These are phyloP conservation scores for Crocidura indochinensis DNA, from an alignment of 2,797 vertebrate species.

Conservation along the genomic window DNA sequence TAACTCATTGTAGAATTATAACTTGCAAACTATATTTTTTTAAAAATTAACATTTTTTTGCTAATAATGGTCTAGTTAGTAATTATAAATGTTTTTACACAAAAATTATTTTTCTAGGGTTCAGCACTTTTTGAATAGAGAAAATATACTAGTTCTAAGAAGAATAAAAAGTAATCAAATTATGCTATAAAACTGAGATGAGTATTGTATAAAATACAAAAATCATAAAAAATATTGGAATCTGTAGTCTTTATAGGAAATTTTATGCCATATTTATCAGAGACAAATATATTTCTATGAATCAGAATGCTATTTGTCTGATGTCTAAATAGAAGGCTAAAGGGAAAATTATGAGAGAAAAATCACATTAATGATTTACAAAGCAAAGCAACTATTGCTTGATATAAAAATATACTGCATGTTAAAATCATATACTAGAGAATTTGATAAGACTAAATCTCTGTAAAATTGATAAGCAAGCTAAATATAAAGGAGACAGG, in stretches of 20 bases:
- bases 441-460: slow-evolving; percentile 40
- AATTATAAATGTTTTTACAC: no score
- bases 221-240: not conserved
- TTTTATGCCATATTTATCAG: slow-evolving; percentile 43
- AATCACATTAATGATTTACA: slow-evolving; percentile 63
- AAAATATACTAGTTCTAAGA: no score
- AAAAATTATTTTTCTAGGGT: no score
- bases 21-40: no score
- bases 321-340: slow-evolving; percentile 54
- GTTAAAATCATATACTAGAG: slow-evolving; percentile 46
- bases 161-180: no score
- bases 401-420: slow-evolving; percentile 52
- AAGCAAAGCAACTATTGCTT: slow-evolving; percentile 46
- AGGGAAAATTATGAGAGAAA: slow-evolving; percentile 34
- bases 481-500: slow-evolving; percentile 59
- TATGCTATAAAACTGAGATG: slow-evolving; percentile 49
- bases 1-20: no score
- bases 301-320: slow-evolving; percentile 49
- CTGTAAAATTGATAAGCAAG: slow-evolving; percentile 55
- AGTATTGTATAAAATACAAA: not conserved
- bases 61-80: no score
- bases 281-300: slow-evolving; percentile 52
- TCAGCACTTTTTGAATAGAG: no score
- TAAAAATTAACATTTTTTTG: no score
- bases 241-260: slow-evolving; percentile 30